A percentile compares a stretch with the other conserved stretches of the same genome.
Conservation (phyloP, 2,888 invertebrate genomes). For the Amiota minor region DNA sequence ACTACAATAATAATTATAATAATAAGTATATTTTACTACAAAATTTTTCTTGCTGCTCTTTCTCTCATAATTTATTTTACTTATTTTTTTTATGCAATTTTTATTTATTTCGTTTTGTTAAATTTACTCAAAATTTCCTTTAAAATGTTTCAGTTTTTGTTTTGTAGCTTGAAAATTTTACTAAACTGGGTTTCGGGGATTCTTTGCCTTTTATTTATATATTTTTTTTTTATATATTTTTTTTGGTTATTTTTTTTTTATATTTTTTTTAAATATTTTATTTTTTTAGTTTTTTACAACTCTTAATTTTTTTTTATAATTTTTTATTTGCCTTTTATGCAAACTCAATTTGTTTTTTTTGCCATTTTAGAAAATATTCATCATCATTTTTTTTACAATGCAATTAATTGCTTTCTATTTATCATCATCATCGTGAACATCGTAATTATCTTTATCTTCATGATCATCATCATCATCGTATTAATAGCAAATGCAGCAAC, state of each 20-base stretch:
- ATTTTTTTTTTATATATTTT: slow-evolving; percentile 38
- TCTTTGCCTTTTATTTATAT: slow-evolving; percentile 41
- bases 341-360: slow-evolving; percentile 53
- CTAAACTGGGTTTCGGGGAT: slow-evolving; percentile 60
- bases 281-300: slow-evolving; percentile 30
- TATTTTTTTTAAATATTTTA: slow-evolving; percentile 41
- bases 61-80: slow-evolving; percentile 40
- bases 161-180: slow-evolving; percentile 54
- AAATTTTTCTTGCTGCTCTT: slow-evolving; percentile 44
- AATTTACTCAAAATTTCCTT: slow-evolving; percentile 13
- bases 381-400: neutral
- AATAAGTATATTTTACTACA: slow-evolving; percentile 63
- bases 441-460: too few relatives aligned
- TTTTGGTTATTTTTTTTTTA: slow-evolving; percentile 40
- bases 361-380: slow-evolving; percentile 10
- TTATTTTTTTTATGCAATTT: slow-evolving; percentile 31
- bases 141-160: neutral
- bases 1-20: slow-evolving; percentile 39
- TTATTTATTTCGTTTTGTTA: slow-evolving; percentile 31
- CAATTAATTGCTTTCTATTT: neutral
- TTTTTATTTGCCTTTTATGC: slow-evolving; percentile 41
- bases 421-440: too few relatives aligned
- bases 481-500: slow-evolving; percentile 36
- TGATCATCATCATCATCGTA: too few relatives aligned
- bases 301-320: slow-evolving; percentile 39